phyloP scores from a whole-genome alignment of 2,797 vertebrate species.

The Rhabdomys pumilio region DNA sequence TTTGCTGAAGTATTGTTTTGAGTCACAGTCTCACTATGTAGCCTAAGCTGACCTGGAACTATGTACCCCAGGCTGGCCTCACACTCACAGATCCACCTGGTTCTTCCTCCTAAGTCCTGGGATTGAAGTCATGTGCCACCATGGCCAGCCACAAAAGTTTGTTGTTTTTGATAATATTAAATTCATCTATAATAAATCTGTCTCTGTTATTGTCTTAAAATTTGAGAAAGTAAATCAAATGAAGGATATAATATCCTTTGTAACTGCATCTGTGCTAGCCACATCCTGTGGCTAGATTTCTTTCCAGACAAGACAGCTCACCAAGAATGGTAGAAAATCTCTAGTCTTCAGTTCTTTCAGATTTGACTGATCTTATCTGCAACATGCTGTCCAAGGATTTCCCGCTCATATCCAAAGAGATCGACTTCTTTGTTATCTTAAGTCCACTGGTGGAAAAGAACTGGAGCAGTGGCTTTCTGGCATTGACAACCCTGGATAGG shows the following conservation, averaged over 20 bases:
- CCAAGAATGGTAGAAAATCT: not conserved
- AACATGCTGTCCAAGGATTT: not conserved
- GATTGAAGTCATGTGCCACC: not conserved
- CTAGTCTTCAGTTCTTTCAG: conserved; percentile 9
- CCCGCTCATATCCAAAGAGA: not conserved
- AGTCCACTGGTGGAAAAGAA: not conserved
- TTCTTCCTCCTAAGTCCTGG: not conserved
- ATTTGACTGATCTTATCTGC: not conserved
- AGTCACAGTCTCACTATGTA: not conserved
- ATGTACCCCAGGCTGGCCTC: no score
- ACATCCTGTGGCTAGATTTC: not conserved
- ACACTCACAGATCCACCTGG: not conserved
- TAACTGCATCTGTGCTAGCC: not conserved
- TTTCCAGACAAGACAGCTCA: not conserved
- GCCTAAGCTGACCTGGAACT: not conserved
- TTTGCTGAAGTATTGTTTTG: not conserved
- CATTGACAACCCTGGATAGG: not conserved
- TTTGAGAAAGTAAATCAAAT: not conserved
- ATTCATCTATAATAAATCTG: conserved; percentile 47
- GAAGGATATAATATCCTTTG: conserved; percentile 19
- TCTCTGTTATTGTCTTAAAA: conserved; percentile 38
- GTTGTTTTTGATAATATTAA: conserved; percentile 10
- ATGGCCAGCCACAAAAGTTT: not conserved
- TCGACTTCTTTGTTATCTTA: conserved; percentile 18
- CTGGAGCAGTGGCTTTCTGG: not conserved